Base-by-base conservation (phyloP, 1,140 invertebrate genomes). In the Macrobrachium rosenbergii region DNA sequence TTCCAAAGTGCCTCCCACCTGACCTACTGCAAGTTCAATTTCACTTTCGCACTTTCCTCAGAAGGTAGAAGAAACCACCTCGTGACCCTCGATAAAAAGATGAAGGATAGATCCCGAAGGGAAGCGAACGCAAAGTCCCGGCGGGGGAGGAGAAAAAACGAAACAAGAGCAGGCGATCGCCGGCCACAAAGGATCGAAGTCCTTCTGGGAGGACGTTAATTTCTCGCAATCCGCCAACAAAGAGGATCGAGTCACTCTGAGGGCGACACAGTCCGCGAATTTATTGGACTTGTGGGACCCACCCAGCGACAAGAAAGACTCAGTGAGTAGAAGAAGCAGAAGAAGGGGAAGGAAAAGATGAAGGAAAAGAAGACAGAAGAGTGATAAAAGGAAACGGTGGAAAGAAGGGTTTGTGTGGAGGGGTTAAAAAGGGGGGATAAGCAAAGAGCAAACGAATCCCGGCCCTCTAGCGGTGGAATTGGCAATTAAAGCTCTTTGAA, bases 191-290 rank as follows among this genome's bases (percentile, higher is more conserved):
- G 19, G 69, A 37, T 73, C 69, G 14, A 73, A 73, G 43, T 45
- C 73, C 69, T 73, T 73, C 12, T 52, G 23, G 58, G 73, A 17
- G 73, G 73, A 37, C 43, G 73, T 76, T 76, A 76, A 76, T 76
- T 76, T 76, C 73, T 76, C 7, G 37, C 73, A 76, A 76, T 76
- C 73, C 73, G 64, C 21, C 73, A 52, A 76, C 73, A 76, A 76
- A 76, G 73, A 76, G 73, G 73, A 76, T 45, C 2, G 58, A 76
- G 73, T 76, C 73, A n/a, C 14, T n/a, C 73, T 52, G n/a, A 16
- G 7, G 37, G 73, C 5, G 37, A 45, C 73, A 76, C 73, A 6
- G 21, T 28, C 43, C 73, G n/a, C 19, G 73, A 76, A 76, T 76
- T 76, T 76, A 76, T 76, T 76, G 73, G 73, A 52, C 43, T 45